These are phyloP conservation scores for Ellobius talpinus DNA, from an alignment of 2,113 vertebrate species.

Conservation along the genomic window DNA sequence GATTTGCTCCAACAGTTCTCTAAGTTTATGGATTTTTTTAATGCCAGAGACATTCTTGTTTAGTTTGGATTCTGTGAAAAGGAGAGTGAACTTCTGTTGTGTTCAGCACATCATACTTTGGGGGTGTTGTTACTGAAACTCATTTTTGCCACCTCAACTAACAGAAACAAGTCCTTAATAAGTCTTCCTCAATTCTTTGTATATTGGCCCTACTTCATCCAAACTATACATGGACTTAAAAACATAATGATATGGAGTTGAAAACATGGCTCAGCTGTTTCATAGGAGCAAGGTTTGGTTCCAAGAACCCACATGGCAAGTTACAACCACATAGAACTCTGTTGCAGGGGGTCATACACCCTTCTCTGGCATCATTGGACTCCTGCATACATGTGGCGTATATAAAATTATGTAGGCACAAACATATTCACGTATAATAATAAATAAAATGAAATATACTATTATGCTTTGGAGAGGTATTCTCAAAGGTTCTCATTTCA, in stretches of 20 bases:
- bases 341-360: neutral
- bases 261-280: neutral
- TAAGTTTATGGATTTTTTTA: neutral
- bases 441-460: neutral
- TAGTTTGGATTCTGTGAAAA: neutral
- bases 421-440: neutral
- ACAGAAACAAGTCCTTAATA: neutral
- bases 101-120: neutral
- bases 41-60: neutral
- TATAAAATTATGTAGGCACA: neutral
- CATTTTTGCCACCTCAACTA: neutral
- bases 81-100: conserved; percentile 11
- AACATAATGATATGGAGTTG: neutral
- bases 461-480: neutral
- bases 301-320: neutral
- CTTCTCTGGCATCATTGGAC: neutral
- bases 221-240: neutral
- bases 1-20: neutral
- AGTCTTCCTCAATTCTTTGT: neutral
- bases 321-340: neutral
- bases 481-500: neutral
- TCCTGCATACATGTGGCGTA: neutral
- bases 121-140: neutral
- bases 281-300: neutral
- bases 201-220: neutral